Evolutionary conservation across 2,888 invertebrate genomes (phyloP).

Genomic region (Caenorhabditis sulstoni): DNA sequence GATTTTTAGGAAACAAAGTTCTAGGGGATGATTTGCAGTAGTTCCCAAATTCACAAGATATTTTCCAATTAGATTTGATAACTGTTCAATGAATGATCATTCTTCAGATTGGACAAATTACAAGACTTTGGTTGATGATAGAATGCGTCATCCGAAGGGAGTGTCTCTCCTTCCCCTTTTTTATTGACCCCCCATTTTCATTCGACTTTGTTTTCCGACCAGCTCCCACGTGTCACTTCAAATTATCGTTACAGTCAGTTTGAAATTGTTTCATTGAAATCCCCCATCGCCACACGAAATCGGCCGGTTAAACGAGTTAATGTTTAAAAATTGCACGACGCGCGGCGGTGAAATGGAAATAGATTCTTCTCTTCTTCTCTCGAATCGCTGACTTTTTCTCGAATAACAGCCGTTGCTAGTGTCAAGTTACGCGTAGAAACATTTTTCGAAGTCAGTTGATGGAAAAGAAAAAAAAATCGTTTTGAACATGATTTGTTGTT

Average conservation of each 20-base stretch:
- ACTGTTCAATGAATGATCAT: neutral
- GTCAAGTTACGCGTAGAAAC: conserved; percentile 58
- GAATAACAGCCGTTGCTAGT: conserved; percentile 57
- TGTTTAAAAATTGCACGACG: conserved; percentile 27
- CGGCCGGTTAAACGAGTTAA: conserved; percentile 7
- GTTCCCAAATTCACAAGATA: neutral
- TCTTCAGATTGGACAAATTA: neutral
- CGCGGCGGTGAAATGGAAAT: conserved; percentile 17
- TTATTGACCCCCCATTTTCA: conserved; percentile 7
- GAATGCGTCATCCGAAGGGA: conserved; percentile 36
- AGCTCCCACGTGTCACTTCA: conserved; percentile 43
- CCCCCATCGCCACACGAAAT: conserved; percentile 7
- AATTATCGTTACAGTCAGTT: conserved; percentile 26
- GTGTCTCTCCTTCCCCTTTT: conserved; percentile 12
- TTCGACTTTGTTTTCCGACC: conserved; percentile 14
- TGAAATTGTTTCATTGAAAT: conserved; percentile 2
- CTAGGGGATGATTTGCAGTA: conserved; percentile 4
- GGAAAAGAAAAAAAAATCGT: conserved; percentile 9
- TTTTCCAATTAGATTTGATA: neutral
- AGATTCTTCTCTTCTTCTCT: conserved; percentile 8
- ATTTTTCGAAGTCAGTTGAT: conserved; percentile 28
- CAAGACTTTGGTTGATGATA: conserved; percentile 2
- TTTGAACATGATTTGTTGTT: conserved; percentile 38
- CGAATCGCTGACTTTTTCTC: conserved; percentile 26
- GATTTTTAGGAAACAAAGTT: conserved; percentile 52